Percentiles rank a stretch among this genome's conserved stretches.
phyloP scores from a whole-genome alignment of 2,113 vertebrate genomes.

The Anoura caudifer region DNA sequence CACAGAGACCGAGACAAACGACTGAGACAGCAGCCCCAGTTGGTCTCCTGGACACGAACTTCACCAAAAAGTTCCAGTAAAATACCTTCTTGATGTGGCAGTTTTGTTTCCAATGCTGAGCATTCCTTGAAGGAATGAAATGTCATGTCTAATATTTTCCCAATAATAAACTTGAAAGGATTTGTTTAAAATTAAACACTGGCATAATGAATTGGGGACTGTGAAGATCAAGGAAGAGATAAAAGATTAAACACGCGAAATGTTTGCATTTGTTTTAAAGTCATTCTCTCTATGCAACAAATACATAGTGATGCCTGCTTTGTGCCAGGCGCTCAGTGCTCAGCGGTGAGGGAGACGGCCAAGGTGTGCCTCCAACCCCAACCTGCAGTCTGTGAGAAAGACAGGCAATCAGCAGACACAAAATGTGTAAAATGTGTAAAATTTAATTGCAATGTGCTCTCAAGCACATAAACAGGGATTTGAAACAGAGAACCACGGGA shows the following conservation, averaged over 20 bases:
- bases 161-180: not conserved
- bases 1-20: not conserved
- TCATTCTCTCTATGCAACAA: not conserved
- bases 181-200: constrained; percentile 43
- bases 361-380: not conserved
- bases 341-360: not conserved
- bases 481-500: not conserved
- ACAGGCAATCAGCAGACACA: not conserved
- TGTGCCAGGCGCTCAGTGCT: not conserved
- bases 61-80: not conserved
- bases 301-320: not conserved
- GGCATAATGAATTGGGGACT: not conserved
- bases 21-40: not conserved
- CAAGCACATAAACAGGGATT: not conserved
- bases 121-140: constrained; percentile 4
- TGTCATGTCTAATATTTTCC: not conserved
- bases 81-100: not conserved
- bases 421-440: not conserved
- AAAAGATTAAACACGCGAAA: not conserved
- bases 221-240: not conserved
- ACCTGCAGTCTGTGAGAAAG: not conserved
- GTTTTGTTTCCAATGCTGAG: not conserved
- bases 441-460: not conserved
- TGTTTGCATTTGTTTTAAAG: not conserved
- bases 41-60: not conserved